phyloP scores from a whole-genome alignment of 2,797 vertebrate genomes.

The Melanotaenia boesemani region DNA sequence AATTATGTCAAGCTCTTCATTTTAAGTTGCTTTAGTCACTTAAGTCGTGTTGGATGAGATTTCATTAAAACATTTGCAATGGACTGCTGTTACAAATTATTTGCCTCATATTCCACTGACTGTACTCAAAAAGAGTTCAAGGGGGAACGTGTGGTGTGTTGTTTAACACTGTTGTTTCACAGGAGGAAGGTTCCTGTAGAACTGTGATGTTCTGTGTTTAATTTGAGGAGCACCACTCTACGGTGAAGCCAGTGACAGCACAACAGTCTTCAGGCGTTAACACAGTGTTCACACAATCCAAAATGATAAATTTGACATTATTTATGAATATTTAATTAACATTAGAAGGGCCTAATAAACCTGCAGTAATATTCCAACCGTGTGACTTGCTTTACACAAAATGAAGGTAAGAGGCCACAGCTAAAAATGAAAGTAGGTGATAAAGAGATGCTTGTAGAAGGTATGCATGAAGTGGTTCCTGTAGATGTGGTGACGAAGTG shows the following conservation, averaged over 20 bases:
- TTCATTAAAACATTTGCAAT: constrained; percentile 3
- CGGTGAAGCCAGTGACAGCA: background rate
- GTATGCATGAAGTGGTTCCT: constrained; percentile 26
- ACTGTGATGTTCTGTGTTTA: background rate
- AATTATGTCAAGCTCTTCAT: background rate
- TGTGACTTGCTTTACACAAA: constrained; percentile 7
- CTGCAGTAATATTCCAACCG: background rate
- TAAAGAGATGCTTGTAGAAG: constrained; percentile 7
- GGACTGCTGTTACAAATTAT: background rate
- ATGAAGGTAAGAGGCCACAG: background rate
- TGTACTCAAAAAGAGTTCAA: background rate
- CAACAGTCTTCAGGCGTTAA: background rate
- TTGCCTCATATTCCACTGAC: constrained; percentile 1
- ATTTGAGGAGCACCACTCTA: background rate
- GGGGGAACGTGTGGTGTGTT: background rate
- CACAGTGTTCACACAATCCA: background rate
- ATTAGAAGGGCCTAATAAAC: background rate
- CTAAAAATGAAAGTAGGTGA: constrained; percentile 3
- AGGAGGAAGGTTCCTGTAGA: background rate
- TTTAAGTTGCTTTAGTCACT: background rate
- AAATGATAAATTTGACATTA: background rate
- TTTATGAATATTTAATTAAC: background rate
- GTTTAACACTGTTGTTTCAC: background rate
- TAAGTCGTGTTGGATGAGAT: background rate
- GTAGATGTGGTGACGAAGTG: constrained; percentile 32